These are phyloP conservation scores for Cettia cetti DNA, from an alignment of 2,113 vertebrate genomes.

Conservation along the genomic window DNA sequence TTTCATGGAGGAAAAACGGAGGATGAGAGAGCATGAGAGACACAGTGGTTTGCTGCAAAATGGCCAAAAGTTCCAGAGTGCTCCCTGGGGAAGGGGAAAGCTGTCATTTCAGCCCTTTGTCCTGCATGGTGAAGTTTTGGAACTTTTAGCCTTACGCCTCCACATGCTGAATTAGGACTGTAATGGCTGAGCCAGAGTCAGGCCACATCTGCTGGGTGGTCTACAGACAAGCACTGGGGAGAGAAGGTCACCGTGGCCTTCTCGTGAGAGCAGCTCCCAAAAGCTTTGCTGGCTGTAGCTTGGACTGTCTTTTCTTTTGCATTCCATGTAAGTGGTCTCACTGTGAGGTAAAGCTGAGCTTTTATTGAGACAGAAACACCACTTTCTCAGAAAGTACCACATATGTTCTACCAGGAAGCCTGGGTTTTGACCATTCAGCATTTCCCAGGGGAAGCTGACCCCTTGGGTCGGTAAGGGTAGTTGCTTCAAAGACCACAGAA, in stretches of 20 bases:
- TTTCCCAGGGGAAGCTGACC: conserved; percentile 5
- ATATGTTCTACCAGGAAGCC: rapidly evolving
- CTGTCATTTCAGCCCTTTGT: background rate
- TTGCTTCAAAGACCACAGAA: conserved; percentile 17
- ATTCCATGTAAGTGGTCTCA: background rate
- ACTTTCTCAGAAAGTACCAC: background rate
- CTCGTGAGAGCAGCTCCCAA: background rate
- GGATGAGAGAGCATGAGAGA: conserved; percentile 31
- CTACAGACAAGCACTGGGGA: background rate
- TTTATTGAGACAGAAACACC: background rate
- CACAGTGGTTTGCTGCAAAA: background rate
- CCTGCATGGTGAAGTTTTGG: background rate
- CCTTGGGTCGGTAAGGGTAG: background rate
- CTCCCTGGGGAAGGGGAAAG: background rate
- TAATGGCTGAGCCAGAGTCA: background rate
- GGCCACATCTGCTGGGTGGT: background rate
- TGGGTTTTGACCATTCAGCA: background rate
- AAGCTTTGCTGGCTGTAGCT: background rate
- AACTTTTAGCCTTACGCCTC: background rate
- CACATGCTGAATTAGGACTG: background rate
- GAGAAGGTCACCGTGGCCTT: background rate
- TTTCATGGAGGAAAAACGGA: background rate
- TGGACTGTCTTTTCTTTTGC: rapidly evolving
- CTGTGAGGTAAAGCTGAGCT: background rate
- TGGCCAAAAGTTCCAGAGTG: background rate